Base-by-base conservation (phyloP, 2,113 vertebrate species). In the Hemiscyllium ocellatum region DNA sequence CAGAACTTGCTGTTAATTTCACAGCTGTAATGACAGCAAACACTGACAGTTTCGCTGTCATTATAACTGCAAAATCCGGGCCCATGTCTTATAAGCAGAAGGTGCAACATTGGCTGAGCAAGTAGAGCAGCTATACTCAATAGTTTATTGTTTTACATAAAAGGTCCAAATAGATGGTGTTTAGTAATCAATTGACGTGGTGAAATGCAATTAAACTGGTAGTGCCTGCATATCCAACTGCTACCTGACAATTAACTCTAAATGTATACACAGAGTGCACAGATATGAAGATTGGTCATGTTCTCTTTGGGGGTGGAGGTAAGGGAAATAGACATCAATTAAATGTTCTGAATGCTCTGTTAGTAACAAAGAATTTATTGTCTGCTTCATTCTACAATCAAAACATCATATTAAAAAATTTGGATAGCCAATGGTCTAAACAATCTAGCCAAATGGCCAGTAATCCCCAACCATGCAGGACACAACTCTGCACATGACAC, bases 331-430 rank as follows among this genome's bases (percentile, higher is more conserved):
- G 94, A 69, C 5, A 52, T 70, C 93, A 94, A 70, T 70, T 70
- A 94, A 94, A 72, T 33, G 47, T 95, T 52, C 47, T 95, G 26
- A 69, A 33, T 26, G 26, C 19, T 89, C 72, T 72, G 93, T 72
- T 95, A 95, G 94, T 72, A 29, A 95, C 2, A 13, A 52, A 95
- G 94, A 95, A 95, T 95, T 93, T 70, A 95, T 69, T 69, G 65
- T 94, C 69, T 94, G 91, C 91, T 94, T 94, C 91, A 69, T 52
- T 95, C 68, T 47, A 72, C 94, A 72, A 29, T 95, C 26, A 95
- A 61, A 72, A 52, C 66, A 68, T 95, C 12, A 52, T 76, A 6
- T 83, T 19, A 83, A 69, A 24, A 70, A 69, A 47, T 70, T 70
- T 50, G 24, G 65, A 76, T 29, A 72, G 20, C 42, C 68, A 95